Evolutionary conservation across 2,888 invertebrate genomes (phyloP), one percentile per base, ranked within the genome.

Genomic region (Hypercompe scribonia): DNA sequence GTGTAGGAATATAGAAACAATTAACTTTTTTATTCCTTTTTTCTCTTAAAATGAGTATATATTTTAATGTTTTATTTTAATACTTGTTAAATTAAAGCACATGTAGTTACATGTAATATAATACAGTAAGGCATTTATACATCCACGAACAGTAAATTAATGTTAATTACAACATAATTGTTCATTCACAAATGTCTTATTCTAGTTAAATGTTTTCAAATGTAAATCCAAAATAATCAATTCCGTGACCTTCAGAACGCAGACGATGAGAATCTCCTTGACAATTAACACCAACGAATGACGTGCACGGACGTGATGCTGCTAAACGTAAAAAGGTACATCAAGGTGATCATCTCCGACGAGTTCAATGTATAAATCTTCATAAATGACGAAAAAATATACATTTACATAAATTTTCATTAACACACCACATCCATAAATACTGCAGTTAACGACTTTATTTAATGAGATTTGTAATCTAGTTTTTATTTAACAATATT

Each of bases 271-370:
- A 74, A 79, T 78, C 71, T 72, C 65, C 68, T 76, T 73, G 66
- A 65, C 68, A 79, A 82, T 78, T 79, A 84, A 66, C 69, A 72
- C 28, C 68, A 72, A 74, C 72, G 46, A 77, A 75, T 75, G 54
- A 81, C 76, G 70, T 70, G 34, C 54, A 24, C 76, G 74, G 77
- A 73, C 67, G n/a, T 77, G 77, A 76, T 63, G 64, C 72, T 69
- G 65, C 74, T 69, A 76, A 73, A 78, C 33, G 65, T 71, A 68
- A 74, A 73, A 73, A 74, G 65, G 24, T 73, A 65, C 34, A 74
- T 77, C 77, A 81, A 81, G 82, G 82, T 78, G 74, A 81, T 74
- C 66, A 42, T 58, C 67, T 71, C n/a, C 15, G 65, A 68, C 58
- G 58, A 76, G 67, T 71, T 72, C 70, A 65, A 78, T 46, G 39